Conservation (phyloP, 2,888 invertebrate species). For the Ceratothoa steindachneri region DNA sequence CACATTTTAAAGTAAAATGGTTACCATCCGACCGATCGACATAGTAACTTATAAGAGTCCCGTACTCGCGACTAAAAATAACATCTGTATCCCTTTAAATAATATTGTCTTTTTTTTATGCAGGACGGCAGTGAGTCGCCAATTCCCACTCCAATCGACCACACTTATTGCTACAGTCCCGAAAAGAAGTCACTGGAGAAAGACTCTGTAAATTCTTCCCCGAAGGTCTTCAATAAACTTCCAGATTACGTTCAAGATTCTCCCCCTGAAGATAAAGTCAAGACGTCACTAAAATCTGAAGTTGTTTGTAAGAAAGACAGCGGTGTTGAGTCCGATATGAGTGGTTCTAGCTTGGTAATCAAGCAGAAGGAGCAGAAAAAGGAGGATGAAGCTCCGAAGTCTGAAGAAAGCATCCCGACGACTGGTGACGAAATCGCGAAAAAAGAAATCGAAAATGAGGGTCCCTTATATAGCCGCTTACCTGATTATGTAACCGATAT, state of each 20-base stretch:
- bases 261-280: not conserved
- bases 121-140: no score
- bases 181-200: slow-evolving; percentile 18
- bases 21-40: no score
- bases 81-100: no score
- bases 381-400: not conserved
- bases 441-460: not conserved
- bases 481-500: slow-evolving; percentile 39
- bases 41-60: no score
- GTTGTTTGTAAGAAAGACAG: slow-evolving; percentile 54
- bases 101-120: no score
- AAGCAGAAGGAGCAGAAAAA: slow-evolving; percentile 24
- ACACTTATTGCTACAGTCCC: slow-evolving; percentile 58
- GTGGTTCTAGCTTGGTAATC: slow-evolving; percentile 52
- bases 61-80: no score
- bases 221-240: slow-evolving; percentile 20
- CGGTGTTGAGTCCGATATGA: slow-evolving; percentile 55
- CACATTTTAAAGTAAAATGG: no score
- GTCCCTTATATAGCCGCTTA: slow-evolving; percentile 22
- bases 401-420: not conserved
- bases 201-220: not conserved
- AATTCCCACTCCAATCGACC: slow-evolving; percentile 54
- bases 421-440: not conserved
- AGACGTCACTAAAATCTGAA: slow-evolving; percentile 43
- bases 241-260: slow-evolving; percentile 28